Conservation (phyloP, 2,113 vertebrate species). For the Cyprinus carpio region DNA sequence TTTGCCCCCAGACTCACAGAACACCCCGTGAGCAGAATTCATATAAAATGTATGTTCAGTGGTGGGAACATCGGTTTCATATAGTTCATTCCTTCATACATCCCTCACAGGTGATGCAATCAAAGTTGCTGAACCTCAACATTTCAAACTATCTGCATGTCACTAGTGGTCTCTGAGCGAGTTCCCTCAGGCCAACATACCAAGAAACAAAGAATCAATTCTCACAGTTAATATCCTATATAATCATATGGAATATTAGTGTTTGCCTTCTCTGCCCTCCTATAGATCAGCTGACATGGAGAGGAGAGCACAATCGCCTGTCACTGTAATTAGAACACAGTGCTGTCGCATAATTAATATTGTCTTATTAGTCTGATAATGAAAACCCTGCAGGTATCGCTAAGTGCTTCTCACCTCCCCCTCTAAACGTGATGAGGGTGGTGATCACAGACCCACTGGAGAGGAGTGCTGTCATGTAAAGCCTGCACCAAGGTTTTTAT, state of each 20-base stretch:
- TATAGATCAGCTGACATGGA: constrained; percentile 39
- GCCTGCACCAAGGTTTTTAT: background rate
- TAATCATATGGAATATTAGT: constrained; percentile 38
- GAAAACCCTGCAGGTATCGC: constrained; percentile 74
- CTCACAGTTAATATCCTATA: constrained; percentile 44
- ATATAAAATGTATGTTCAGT: background rate
- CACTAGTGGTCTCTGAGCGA: background rate
- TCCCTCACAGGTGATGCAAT: constrained; percentile 15
- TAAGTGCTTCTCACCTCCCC: constrained; percentile 56
- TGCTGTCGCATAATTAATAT: constrained; percentile 76
- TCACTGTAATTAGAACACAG: constrained; percentile 72
- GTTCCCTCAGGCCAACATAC: constrained; percentile 28
- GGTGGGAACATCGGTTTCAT: background rate
- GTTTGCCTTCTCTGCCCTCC: constrained; percentile 48
- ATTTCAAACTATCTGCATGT: constrained; percentile 4
- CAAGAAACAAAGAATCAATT: constrained; percentile 44
- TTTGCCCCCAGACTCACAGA: constrained; percentile 2
- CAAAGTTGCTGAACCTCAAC: background rate
- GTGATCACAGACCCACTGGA: constrained; percentile 16
- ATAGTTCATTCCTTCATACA: background rate
- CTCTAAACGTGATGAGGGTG: constrained; percentile 52
- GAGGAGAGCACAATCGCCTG: constrained; percentile 67
- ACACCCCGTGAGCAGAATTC: constrained; percentile 3
- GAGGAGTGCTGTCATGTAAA: constrained; percentile 4
- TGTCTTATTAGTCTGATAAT: constrained; percentile 78